Evolutionary conservation across 2,888 invertebrate genomes (phyloP).

Genomic region (Lordiphosa andalusiaca): DNA sequence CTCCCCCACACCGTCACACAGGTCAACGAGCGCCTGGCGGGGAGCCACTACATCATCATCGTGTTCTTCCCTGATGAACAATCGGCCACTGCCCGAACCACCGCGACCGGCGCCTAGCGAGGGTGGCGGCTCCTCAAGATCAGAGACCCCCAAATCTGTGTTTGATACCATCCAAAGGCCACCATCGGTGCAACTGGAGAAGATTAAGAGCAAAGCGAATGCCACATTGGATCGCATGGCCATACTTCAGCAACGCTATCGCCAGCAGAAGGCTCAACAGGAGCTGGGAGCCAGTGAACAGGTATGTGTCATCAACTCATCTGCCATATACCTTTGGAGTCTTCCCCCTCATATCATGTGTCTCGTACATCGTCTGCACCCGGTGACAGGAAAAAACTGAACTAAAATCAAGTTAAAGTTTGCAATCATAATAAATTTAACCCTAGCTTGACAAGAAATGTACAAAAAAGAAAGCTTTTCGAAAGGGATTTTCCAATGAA

Average conservation of each 20-base stretch:
- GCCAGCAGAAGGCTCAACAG: constrained; percentile 83
- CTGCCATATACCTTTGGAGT: not conserved
- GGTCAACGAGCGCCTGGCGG: constrained; percentile 58
- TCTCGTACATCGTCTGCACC: constrained; percentile 30
- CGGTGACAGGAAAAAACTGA: too few species aligned
- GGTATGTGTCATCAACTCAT: constrained; percentile 46
- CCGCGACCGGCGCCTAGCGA: constrained; percentile 78
- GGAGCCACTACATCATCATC: constrained; percentile 9
- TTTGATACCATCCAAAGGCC: constrained; percentile 80
- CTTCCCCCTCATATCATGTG: constrained; percentile 34
- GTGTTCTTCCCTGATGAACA: constrained; percentile 50
- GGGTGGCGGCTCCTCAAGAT: constrained; percentile 76
- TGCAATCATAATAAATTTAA: too few species aligned
- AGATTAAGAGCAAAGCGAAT: constrained; percentile 79
- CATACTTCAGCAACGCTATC: constrained; percentile 82
- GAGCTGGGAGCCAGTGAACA: constrained; percentile 69
- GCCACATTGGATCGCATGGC: constrained; percentile 80
- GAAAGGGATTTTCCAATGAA: too few species aligned
- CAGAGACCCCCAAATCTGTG: constrained; percentile 78
- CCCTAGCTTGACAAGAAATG: too few species aligned
- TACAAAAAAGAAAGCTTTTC: too few species aligned
- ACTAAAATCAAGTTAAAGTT: too few species aligned
- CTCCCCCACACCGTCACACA: constrained; percentile 75
- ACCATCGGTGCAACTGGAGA: constrained; percentile 80
- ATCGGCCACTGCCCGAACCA: constrained; percentile 83